These are phyloP conservation scores for Heteromormyrus szaboi DNA, from an alignment of 2,797 vertebrate genomes.

Conservation along the genomic window DNA sequence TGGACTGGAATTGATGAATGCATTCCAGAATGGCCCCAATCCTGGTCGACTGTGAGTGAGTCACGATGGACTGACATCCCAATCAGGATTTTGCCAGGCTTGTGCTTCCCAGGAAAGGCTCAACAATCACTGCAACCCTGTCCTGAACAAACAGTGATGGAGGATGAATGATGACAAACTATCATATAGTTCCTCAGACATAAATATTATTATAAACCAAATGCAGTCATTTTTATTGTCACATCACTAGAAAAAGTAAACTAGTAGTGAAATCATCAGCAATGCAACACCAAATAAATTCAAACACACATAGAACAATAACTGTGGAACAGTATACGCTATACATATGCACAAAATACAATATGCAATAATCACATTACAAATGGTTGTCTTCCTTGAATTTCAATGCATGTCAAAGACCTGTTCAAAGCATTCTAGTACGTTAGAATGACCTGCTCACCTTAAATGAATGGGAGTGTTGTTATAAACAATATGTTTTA, in stretches of 20 bases:
- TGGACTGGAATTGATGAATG: too few species aligned
- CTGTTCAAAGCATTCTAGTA: background rate
- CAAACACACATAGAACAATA: background rate
- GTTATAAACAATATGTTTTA: background rate
- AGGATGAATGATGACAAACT: background rate
- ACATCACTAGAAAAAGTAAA: background rate
- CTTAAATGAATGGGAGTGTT: background rate
- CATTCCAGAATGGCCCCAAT: too few species aligned
- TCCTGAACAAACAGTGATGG: background rate
- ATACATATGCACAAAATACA: background rate
- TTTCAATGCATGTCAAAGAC: background rate
- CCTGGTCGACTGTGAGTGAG: background rate
- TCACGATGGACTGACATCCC: background rate
- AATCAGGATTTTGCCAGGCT: background rate
- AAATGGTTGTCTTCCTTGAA: background rate
- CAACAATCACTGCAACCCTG: background rate
- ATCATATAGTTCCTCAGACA: background rate
- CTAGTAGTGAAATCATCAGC: background rate
- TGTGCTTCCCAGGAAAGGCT: background rate
- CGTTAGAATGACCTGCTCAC: background rate
- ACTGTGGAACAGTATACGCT: background rate
- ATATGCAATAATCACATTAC: background rate
- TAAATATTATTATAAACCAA: background rate
- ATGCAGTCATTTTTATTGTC: background rate
- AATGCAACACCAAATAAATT: background rate